phyloP scores from a whole-genome alignment of 2,888 invertebrate genomes.

The Hyppa rectilinea region DNA sequence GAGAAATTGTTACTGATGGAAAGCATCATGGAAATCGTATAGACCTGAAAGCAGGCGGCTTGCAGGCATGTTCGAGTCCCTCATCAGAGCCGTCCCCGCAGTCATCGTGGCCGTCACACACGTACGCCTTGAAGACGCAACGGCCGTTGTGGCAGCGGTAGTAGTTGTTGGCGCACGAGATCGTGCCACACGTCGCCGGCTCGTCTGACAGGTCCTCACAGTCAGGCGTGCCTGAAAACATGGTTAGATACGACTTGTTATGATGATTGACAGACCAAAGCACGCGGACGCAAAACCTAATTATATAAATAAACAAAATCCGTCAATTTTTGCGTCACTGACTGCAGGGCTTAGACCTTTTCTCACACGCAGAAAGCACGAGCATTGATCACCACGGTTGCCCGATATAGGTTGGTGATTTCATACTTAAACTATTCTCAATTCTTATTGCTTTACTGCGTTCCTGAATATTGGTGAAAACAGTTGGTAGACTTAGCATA shows the following conservation, averaged over 20 bases:
- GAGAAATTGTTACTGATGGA: background rate
- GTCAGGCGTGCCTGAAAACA: slow-evolving; percentile 91
- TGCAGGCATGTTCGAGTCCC: slow-evolving; percentile 95
- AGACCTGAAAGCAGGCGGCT: slow-evolving; percentile 92
- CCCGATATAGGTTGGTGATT: background rate
- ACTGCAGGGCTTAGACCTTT: background rate
- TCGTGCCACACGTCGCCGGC: slow-evolving; percentile 94
- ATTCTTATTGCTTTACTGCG: too few species aligned
- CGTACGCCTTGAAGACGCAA: slow-evolving; percentile 97
- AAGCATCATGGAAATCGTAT: slow-evolving; percentile 36
- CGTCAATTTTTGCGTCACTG: background rate
- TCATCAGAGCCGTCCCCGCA: slow-evolving; percentile 98
- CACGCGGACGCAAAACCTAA: background rate
- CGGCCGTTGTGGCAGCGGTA: slow-evolving; percentile 96
- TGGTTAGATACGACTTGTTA: background rate
- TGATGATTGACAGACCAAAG: background rate
- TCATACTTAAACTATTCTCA: too few species aligned
- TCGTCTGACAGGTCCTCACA: slow-evolving; percentile 98
- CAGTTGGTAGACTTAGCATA: too few species aligned
- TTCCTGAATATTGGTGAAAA: too few species aligned
- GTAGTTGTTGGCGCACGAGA: slow-evolving; percentile 94
- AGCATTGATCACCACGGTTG: background rate
- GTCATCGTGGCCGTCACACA: slow-evolving; percentile 98
- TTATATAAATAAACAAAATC: background rate
- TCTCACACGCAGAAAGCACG: background rate